These are phyloP conservation scores for Dasyprocta punctata DNA, from an alignment of 2,113 vertebrate species.

Conservation along the genomic window DNA sequence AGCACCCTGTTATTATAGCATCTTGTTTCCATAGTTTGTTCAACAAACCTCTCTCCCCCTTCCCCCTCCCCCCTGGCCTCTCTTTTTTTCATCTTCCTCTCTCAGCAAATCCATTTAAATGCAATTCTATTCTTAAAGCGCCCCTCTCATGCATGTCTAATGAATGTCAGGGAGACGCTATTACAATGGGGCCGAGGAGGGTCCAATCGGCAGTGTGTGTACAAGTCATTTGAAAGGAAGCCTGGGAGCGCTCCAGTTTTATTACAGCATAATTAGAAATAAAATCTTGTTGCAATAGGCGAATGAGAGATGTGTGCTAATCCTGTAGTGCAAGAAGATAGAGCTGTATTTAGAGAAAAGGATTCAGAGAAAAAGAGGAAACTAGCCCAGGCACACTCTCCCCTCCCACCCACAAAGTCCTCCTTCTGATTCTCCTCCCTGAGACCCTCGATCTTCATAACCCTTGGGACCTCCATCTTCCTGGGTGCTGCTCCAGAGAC, in stretches of 20 bases:
- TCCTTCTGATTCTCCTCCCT: not conserved
- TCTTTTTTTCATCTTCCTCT: constrained; percentile 82
- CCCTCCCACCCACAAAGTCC: not conserved
- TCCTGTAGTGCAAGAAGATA: constrained; percentile 82
- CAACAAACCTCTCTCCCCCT: constrained; percentile 79
- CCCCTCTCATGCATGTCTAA: constrained; percentile 91
- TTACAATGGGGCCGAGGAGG: constrained; percentile 85
- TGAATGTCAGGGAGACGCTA: constrained; percentile 87
- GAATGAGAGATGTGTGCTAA: constrained; percentile 88
- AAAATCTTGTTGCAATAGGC: constrained; percentile 89
- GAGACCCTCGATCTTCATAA: not conserved
- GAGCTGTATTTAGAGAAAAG: constrained; percentile 78
- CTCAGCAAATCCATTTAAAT: constrained; percentile 91
- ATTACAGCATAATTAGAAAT: constrained; percentile 91
- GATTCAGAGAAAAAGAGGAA: constrained; percentile 77
- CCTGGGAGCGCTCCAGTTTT: constrained; percentile 89
- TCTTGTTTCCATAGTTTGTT: constrained; percentile 81
- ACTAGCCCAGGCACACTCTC: not conserved
- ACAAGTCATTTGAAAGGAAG: constrained; percentile 90
- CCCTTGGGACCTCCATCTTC: not conserved
- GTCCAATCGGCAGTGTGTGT: constrained; percentile 86
- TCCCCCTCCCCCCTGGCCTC: constrained; percentile 31
- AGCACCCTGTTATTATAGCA: constrained; percentile 72
- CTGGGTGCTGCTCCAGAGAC: not conserved
- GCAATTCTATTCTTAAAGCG: constrained; percentile 89